Evolutionary conservation across 2,888 invertebrate genomes (phyloP).

Genomic region (Diarsia mendica): DNA sequence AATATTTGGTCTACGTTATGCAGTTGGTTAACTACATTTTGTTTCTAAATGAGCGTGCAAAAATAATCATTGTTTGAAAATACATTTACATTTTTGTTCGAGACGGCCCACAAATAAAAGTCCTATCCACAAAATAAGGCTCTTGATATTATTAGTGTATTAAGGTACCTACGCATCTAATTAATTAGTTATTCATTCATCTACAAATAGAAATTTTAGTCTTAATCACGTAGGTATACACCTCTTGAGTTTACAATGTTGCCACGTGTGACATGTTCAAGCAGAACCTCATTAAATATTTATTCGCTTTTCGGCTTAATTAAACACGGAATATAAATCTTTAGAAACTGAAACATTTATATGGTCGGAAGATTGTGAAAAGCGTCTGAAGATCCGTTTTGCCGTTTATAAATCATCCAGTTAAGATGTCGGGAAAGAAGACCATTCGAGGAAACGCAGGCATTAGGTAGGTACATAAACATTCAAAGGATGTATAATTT

Average conservation of each 20-base stretch:
- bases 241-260: conserved; percentile 22
- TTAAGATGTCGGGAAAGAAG: conserved; percentile 28
- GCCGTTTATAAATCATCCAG: conserved; percentile 19
- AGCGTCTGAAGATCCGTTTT: conserved; percentile 30
- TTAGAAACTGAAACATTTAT: conserved; percentile 32
- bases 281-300: conserved; percentile 34
- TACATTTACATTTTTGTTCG: background rate
- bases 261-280: conserved; percentile 15
- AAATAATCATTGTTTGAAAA: background rate
- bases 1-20: conserved; percentile 16
- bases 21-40: conserved; percentile 1
- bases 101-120: background rate
- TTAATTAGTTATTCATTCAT: conserved; percentile 27
- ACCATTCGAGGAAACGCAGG: conserved; percentile 18
- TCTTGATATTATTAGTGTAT: background rate
- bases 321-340: conserved; percentile 46
- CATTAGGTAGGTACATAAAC: conserved; percentile 1
- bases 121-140: background rate
- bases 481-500: conserved; percentile 9
- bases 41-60: background rate
- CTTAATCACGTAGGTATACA: conserved; percentile 10
- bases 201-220: conserved; percentile 6
- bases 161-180: background rate
- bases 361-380: conserved; percentile 25
- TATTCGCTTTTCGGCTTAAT: conserved; percentile 33